These are phyloP conservation scores for Ormyrus pomaceus DNA, from an alignment of 2,888 invertebrate genomes.

Conservation along the genomic window DNA sequence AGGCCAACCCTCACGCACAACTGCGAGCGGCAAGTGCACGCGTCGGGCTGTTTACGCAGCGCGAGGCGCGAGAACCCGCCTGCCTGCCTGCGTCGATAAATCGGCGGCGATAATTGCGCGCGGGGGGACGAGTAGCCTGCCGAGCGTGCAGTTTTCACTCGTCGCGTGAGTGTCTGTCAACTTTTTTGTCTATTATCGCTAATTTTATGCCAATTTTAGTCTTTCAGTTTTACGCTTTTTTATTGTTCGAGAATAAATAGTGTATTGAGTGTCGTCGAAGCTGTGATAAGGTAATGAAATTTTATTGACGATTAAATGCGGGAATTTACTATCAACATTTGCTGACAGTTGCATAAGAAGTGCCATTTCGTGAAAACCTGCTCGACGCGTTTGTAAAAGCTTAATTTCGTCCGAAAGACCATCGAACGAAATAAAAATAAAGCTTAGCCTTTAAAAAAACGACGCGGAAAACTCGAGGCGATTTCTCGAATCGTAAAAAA, in stretches of 20 bases:
- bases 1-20: background rate
- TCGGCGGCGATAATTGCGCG: no score
- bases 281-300: background rate
- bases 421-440: no score
- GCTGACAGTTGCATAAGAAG: slow-evolving; percentile 22
- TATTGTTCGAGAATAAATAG: no score
- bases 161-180: background rate
- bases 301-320: background rate
- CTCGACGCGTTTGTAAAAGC: background rate
- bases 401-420: background rate
- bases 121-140: no score
- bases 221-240: no score
- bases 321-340: background rate
- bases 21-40: slow-evolving; percentile 23
- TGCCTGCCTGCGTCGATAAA: background rate
- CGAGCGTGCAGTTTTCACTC: no score
- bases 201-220: background rate
- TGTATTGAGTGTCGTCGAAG: no score
- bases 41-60: slow-evolving; percentile 15
- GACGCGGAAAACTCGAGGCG: no score
- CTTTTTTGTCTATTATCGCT: background rate
- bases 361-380: slow-evolving; percentile 1
- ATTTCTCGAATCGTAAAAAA: no score
- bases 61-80: background rate
- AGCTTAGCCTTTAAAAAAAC: no score